Percentiles rank a stretch among this genome's conserved stretches.
Conservation (phyloP, 2,888 invertebrate genomes). For the Heliconius sara region DNA sequence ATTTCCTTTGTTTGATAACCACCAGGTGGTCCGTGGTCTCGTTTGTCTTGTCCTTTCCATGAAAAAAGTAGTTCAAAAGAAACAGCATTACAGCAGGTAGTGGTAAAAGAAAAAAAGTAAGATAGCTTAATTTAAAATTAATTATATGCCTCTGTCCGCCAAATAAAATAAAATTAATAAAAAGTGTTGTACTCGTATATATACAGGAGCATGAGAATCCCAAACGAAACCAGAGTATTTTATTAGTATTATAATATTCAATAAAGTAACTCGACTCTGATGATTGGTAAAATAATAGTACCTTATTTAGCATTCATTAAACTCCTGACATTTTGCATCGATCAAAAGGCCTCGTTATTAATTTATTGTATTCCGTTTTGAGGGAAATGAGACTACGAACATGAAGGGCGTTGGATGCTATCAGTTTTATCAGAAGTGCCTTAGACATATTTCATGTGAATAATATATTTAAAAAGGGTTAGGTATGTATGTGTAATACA, state of each 20-base stretch:
- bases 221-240: neutral
- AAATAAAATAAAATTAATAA: too few relatives aligned
- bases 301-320: slow-evolving; percentile 6
- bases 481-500: neutral
- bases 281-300: neutral
- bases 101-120: too few relatives aligned
- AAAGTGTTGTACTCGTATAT: too few relatives aligned
- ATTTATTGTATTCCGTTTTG: slow-evolving; percentile 15
- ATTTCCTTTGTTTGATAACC: too few relatives aligned
- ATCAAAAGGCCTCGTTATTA: slow-evolving; percentile 21
- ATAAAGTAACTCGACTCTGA: neutral
- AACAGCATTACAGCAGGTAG: too few relatives aligned
- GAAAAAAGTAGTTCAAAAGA: too few relatives aligned
- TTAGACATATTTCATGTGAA: neutral
- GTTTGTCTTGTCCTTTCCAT: too few relatives aligned
- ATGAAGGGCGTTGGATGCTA: neutral
- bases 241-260: neutral
- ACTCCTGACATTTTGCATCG: slow-evolving; percentile 18
- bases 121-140: too few relatives aligned
- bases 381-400: neutral
- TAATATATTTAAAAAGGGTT: neutral
- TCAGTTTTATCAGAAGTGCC: neutral
- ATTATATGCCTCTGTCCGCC: too few relatives aligned
- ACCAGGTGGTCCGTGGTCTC: too few relatives aligned
- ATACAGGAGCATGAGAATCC: too few relatives aligned